Conservation (phyloP, 2,113 vertebrate genomes). For the Donacobius atricapilla region DNA sequence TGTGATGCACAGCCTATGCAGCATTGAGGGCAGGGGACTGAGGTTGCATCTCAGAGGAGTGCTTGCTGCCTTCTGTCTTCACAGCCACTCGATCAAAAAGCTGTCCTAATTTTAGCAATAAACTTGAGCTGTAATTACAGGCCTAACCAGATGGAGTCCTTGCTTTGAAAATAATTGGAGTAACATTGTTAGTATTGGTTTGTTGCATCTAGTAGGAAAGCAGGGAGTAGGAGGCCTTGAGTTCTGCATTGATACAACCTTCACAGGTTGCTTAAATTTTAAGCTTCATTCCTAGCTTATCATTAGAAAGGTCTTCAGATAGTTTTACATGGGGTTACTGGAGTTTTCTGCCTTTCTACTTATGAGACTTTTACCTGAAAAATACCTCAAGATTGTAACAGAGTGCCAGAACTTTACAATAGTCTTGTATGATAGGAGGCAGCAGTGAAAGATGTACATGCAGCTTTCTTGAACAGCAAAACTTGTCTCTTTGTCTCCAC, state of each 20-base stretch:
- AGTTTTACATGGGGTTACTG: background rate
- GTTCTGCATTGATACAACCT: background rate
- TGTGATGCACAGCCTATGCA: rapidly evolving
- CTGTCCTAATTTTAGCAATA: background rate
- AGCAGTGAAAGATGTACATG: background rate
- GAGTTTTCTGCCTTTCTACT: background rate
- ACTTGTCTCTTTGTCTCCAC: background rate
- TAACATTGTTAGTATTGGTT: background rate
- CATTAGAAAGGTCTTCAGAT: background rate
- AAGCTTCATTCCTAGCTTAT: background rate
- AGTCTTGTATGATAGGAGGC: background rate
- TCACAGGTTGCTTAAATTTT: background rate
- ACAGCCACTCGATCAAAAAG: background rate
- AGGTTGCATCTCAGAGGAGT: background rate
- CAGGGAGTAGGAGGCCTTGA: background rate
- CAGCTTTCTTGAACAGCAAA: background rate
- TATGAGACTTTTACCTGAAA: background rate
- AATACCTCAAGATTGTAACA: background rate
- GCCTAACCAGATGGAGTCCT: background rate
- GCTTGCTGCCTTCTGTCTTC: background rate
- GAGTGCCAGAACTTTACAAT: background rate
- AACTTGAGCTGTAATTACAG: background rate
- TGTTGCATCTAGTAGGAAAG: background rate
- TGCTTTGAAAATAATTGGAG: background rate
- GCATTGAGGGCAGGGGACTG: background rate